These are phyloP conservation scores for Oscarella lobularis DNA, from an alignment of 37 sponge, comb jelly and placozoan species.

Conservation along the genomic window DNA sequence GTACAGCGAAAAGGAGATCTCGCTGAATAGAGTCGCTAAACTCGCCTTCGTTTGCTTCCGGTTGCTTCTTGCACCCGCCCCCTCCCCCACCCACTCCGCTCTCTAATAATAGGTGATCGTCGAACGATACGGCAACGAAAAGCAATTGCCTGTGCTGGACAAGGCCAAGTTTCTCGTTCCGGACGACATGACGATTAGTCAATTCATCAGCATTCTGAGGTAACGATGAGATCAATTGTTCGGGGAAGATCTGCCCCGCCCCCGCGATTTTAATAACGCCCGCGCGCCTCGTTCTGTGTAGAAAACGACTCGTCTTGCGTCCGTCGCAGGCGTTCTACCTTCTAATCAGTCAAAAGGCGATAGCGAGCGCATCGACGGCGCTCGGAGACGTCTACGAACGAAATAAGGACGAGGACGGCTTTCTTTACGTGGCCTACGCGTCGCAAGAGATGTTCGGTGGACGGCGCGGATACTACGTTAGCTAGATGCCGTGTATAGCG, in stretches of 20 bases:
- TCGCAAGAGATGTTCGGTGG: constrained; percentile 98
- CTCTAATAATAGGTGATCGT: background rate
- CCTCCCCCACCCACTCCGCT: background rate
- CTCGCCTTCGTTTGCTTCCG: too few relatives aligned
- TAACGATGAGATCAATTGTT: background rate
- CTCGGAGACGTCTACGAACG: constrained; percentile 78
- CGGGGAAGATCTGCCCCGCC: background rate
- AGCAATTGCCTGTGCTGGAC: background rate
- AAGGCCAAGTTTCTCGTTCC: background rate
- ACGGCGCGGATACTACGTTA: background rate
- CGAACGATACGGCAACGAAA: background rate
- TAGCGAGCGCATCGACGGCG: constrained; percentile 82
- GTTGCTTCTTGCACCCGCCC: background rate
- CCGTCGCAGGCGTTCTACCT: constrained; percentile 95
- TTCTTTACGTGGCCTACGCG: constrained; percentile 98
- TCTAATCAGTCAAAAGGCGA: constrained; percentile 90
- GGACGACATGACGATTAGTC: background rate
- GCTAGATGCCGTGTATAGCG: too few relatives aligned
- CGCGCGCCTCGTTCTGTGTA: constrained; percentile 10
- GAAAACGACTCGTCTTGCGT: constrained; percentile 84
- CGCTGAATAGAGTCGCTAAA: too few relatives aligned
- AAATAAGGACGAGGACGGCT: constrained; percentile 93
- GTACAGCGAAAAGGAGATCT: too few relatives aligned
- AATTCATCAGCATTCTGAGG: constrained; percentile 3
- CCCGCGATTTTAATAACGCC: too few relatives aligned